These are phyloP conservation scores for Pelosia muscerda DNA, from an alignment of 2,888 invertebrate species.

Conservation along the genomic window DNA sequence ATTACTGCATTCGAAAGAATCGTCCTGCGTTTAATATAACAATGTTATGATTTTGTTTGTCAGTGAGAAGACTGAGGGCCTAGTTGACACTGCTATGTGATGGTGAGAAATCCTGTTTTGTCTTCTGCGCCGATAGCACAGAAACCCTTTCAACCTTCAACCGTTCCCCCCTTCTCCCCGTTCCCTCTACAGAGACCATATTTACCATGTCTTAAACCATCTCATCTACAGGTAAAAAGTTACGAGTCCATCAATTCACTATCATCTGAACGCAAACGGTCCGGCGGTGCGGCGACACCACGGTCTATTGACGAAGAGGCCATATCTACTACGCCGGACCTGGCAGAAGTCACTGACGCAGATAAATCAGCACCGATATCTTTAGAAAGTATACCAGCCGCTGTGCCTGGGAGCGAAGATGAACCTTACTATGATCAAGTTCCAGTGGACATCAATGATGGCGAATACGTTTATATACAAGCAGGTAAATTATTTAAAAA, in stretches of 20 bases:
- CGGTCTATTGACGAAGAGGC: slow-evolving; percentile 82
- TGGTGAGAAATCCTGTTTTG: too few species aligned
- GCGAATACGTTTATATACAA: slow-evolving; percentile 92
- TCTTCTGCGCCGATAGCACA: too few species aligned
- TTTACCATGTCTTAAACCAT: neutral
- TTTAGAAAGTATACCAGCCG: slow-evolving; percentile 76
- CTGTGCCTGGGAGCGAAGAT: slow-evolving; percentile 74
- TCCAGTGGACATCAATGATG: slow-evolving; percentile 89
- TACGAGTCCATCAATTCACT: slow-evolving; percentile 89
- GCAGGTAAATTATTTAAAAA: slow-evolving; percentile 78
- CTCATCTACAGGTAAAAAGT: slow-evolving; percentile 85
- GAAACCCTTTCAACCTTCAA: too few species aligned
- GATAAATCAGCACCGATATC: slow-evolving; percentile 80
- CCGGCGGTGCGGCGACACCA: slow-evolving; percentile 83
- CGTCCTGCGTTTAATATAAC: too few species aligned
- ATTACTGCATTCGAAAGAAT: too few species aligned
- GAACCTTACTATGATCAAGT: slow-evolving; percentile 92
- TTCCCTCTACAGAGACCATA: too few species aligned
- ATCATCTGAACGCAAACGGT: slow-evolving; percentile 87
- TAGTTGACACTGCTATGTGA: too few species aligned
- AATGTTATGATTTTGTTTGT: too few species aligned
- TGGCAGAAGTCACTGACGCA: slow-evolving; percentile 67
- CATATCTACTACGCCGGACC: slow-evolving; percentile 75
- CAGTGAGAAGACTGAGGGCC: too few species aligned
- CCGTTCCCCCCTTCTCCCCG: too few species aligned